Evolutionary conservation across 2,797 vertebrate genomes (phyloP).

Genomic region (Notoglanidium macrostoma): DNA sequence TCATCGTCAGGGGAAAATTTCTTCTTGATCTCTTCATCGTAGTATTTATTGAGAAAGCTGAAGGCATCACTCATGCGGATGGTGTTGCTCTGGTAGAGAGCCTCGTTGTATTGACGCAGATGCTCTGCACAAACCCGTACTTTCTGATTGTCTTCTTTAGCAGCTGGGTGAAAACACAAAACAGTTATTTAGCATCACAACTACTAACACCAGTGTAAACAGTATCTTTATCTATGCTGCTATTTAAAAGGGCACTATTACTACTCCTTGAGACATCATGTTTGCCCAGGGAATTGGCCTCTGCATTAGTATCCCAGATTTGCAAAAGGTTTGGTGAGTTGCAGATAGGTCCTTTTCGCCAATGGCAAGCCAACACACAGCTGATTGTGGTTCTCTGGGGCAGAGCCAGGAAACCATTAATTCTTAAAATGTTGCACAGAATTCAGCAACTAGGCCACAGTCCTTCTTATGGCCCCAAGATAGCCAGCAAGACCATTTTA

Average conservation of each 20-base stretch:
- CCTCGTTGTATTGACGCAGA: constrained; percentile 89
- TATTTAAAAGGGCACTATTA: not conserved
- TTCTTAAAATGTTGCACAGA: not conserved
- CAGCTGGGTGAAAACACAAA: constrained; percentile 73
- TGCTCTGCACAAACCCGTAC: constrained; percentile 88
- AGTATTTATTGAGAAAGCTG: constrained; percentile 80
- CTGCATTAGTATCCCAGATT: not conserved
- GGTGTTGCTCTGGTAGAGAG: constrained; percentile 88
- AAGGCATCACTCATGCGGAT: constrained; percentile 91
- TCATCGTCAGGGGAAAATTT: constrained; percentile 76
- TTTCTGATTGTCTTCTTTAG: constrained; percentile 82
- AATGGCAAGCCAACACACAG: not conserved
- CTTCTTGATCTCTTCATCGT: constrained; percentile 83
- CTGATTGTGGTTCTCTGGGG: not conserved
- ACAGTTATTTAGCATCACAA: not conserved
- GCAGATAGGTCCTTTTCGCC: not conserved
- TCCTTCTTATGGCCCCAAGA: not conserved
- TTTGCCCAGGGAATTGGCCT: not conserved
- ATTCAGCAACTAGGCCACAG: not conserved
- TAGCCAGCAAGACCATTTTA: not conserved
- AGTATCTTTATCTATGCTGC: not conserved
- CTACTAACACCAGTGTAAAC: not conserved
- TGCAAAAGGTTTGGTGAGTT: not conserved
- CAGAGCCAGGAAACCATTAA: not conserved
- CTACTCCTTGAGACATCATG: not conserved